Evolutionary conservation across 2,113 vertebrate species (phyloP).

Genomic region (Catharus minimus): DNA sequence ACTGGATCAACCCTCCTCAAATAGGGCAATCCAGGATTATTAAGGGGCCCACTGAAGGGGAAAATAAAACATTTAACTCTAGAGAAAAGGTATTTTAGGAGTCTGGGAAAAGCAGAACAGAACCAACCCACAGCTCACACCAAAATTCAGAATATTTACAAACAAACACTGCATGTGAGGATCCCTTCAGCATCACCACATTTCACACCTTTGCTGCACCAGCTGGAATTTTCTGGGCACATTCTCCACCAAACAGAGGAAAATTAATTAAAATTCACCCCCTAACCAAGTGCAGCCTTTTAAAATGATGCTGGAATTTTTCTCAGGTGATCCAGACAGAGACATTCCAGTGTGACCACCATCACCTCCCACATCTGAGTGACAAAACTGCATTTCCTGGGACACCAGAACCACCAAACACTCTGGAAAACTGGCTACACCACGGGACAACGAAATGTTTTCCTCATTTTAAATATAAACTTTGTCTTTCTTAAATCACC

Average conservation of each 20-base stretch:
- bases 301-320: accelerated
- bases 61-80: not conserved
- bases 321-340: not conserved
- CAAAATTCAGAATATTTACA: not conserved
- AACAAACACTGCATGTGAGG: accelerated
- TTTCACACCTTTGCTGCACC: not conserved
- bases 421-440: not conserved
- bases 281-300: accelerated
- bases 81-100: not conserved
- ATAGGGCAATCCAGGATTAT: constrained; percentile 61
- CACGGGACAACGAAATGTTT: accelerated
- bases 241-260: not conserved
- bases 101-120: not conserved
- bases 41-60: not conserved
- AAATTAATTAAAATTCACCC: not conserved
- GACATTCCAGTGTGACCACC: not conserved
- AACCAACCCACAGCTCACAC: not conserved
- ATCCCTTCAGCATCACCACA: not conserved
- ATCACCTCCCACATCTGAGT: accelerated
- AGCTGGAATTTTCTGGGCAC: accelerated
- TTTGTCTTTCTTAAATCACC: not conserved
- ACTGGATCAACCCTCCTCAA: constrained; percentile 27
- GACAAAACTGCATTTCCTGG: not conserved
- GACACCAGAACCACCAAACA: not conserved
- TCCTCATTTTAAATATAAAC: not conserved